Evolutionary conservation across 2,113 vertebrate genomes (phyloP).

Genomic region (Tapirus terrestris): DNA sequence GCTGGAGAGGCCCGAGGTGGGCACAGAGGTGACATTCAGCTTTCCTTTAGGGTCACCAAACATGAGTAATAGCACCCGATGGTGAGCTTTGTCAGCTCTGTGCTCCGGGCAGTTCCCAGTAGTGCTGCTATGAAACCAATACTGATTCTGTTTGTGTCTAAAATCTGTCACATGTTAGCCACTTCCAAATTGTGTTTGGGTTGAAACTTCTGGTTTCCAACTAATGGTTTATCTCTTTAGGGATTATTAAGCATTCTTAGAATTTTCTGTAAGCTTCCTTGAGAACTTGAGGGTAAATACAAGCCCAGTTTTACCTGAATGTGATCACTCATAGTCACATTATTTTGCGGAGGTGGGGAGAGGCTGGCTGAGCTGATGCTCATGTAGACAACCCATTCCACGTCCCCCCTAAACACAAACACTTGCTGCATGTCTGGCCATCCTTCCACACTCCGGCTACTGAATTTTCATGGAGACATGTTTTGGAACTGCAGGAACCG

Average conservation of each 20-base stretch:
- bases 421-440: too few species aligned
- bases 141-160: not conserved
- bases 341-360: not conserved
- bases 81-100: not conserved
- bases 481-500: not conserved
- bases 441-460: not conserved
- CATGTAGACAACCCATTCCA: not conserved
- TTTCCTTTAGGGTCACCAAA: not conserved
- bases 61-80: fast-evolving
- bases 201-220: not conserved
- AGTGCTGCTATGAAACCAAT: not conserved
- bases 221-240: not conserved
- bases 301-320: not conserved
- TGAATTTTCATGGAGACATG: not conserved
- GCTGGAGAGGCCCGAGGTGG: not conserved
- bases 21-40: not conserved
- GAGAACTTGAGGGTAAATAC: not conserved
- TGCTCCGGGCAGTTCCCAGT: not conserved
- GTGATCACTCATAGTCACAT: too few species aligned
- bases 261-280: not conserved
- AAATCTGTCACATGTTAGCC: not conserved
- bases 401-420: not conserved
- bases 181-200: not conserved
- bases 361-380: not conserved
- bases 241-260: not conserved